A percentile compares a stretch with the other conserved stretches of the same genome.
These are phyloP conservation scores for Sarcophaga caerulescens DNA, from an alignment of 2,888 invertebrate genomes.

Conservation along the genomic window DNA sequence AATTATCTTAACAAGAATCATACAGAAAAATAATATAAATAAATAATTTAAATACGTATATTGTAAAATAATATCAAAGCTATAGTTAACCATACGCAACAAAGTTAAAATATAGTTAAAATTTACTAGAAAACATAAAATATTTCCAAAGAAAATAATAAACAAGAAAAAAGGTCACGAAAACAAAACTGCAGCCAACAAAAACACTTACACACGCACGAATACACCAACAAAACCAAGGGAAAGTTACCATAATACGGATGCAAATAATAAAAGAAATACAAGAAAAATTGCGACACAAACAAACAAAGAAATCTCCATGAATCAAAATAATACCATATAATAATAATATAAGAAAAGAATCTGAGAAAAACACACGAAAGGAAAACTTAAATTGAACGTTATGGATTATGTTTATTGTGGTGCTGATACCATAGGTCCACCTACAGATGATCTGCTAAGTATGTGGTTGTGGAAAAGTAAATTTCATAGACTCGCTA, in stretches of 20 bases:
- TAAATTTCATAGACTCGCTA: conserved; percentile 4
- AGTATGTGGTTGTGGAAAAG: conserved; percentile 71
- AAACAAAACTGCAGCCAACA: conserved; percentile 42
- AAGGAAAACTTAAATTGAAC: not conserved
- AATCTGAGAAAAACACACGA: conserved; percentile 16
- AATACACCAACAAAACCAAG: conserved; percentile 15
- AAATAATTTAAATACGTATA: not conserved
- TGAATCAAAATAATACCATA: conserved; percentile 41
- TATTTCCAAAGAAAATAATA: conserved; percentile 21
- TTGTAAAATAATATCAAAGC: not conserved
- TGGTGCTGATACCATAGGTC: conserved; percentile 77
- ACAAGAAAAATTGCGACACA: conserved; percentile 51
- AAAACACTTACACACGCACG: conserved; percentile 13
- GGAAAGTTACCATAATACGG: conserved; percentile 59
- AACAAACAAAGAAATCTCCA: conserved; percentile 57
- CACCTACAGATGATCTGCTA: conserved; percentile 77
- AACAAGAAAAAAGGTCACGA: conserved; percentile 50
- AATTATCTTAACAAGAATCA: conserved; percentile 19
- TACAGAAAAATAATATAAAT: not conserved
- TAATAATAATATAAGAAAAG: conserved; percentile 33
- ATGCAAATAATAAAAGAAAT: conserved; percentile 50
- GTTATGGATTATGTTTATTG: conserved; percentile 80
- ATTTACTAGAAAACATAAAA: not conserved
- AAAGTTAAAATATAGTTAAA: not conserved
- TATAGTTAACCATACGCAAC: not conserved